Percentiles rank a stretch among this genome's conserved stretches.
These are phyloP conservation scores for Prunella strophiata DNA, from an alignment of 2,797 vertebrate genomes.

Conservation along the genomic window DNA sequence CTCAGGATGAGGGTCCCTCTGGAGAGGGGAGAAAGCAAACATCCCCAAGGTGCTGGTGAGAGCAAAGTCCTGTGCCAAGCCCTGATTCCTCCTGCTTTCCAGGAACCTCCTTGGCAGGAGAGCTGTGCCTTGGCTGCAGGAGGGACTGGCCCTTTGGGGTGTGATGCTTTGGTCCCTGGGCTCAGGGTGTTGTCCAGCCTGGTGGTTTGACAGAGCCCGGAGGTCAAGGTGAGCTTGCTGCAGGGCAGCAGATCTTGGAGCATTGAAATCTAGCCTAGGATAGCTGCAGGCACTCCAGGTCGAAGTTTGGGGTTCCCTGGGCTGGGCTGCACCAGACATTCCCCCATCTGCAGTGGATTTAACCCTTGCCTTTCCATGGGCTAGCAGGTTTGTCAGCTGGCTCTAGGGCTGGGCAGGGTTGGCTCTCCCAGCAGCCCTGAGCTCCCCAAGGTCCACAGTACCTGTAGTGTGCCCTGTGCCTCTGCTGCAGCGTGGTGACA, in stretches of 20 bases:
- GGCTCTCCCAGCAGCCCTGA: neutral
- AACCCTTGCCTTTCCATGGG: neutral
- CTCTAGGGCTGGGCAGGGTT: neutral
- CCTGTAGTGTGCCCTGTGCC: neutral
- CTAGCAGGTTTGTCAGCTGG: neutral
- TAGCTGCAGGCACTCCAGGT: neutral
- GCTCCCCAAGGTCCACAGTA: neutral
- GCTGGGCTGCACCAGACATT: neutral
- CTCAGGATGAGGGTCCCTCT: neutral
- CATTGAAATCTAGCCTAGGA: neutral
- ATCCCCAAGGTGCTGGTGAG: fast-evolving
- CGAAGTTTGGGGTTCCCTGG: neutral
- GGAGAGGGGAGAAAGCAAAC: fast-evolving
- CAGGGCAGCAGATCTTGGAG: neutral
- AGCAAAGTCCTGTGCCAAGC: neutral
- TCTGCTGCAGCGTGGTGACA: neutral
- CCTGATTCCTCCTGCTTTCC: conserved; percentile 8
- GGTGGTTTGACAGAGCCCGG: neutral
- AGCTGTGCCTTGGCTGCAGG: fast-evolving
- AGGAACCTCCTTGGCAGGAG: conserved; percentile 1
- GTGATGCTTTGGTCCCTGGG: neutral
- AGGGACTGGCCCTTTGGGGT: neutral
- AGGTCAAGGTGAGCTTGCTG: neutral
- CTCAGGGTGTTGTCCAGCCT: neutral
- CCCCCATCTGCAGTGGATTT: neutral